Conservation (phyloP, 92 coral and sea anemone species). For the Siderastrea radians region DNA sequence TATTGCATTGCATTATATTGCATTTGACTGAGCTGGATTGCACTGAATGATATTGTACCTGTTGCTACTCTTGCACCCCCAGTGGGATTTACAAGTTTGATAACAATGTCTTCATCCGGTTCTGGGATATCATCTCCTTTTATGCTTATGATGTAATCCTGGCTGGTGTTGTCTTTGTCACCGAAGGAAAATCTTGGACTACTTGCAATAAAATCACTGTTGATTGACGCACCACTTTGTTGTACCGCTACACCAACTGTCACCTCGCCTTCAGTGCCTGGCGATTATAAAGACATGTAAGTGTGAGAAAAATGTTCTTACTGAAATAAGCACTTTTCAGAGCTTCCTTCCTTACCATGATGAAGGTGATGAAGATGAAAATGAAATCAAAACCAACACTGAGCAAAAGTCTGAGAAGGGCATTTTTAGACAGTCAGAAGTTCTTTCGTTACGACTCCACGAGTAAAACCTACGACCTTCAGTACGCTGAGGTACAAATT, state of each 20-base stretch:
- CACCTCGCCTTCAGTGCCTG: constrained; percentile 87
- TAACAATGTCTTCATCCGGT: constrained; percentile 80
- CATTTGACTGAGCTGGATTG: not conserved
- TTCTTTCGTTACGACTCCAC: too few species aligned
- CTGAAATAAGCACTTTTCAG: too few species aligned
- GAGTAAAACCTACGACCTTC: too few species aligned
- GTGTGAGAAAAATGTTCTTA: not conserved
- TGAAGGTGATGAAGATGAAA: too few species aligned
- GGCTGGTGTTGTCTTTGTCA: constrained; percentile 67
- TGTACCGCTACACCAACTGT: constrained; percentile 61
- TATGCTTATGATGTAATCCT: constrained; percentile 60
- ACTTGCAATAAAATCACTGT: constrained; percentile 73
- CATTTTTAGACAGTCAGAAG: too few species aligned
- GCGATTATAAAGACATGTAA: not conserved
- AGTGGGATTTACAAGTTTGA: constrained; percentile 86
- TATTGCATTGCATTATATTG: not conserved
- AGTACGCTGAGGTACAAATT: too few species aligned
- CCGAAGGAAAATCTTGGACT: constrained; percentile 59
- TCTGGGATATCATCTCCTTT: constrained; percentile 83
- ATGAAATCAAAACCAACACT: too few species aligned
- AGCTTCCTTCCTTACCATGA: too few species aligned
- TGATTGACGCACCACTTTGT: constrained; percentile 68
- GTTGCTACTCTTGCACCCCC: constrained; percentile 85
- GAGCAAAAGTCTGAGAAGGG: too few species aligned
- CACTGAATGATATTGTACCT: constrained; percentile 9